Conservation (phyloP, 1,140 invertebrate genomes). For the Hermetia illucens region DNA sequence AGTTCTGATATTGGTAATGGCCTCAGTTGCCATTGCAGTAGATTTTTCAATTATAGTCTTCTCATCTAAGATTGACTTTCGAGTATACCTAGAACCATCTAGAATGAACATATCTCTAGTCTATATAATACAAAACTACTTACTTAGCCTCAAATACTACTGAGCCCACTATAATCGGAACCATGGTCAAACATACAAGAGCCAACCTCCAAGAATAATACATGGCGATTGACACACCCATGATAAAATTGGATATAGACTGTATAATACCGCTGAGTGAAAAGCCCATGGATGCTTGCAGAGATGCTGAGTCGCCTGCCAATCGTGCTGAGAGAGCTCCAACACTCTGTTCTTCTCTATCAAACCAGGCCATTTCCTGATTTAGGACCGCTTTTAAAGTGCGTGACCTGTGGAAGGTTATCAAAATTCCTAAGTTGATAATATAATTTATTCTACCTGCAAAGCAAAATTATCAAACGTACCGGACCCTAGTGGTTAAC, state of each 20-base stretch:
- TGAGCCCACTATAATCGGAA: constrained; percentile 60
- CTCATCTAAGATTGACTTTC: constrained; percentile 46
- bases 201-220: constrained; percentile 71
- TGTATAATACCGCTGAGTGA: constrained; percentile 71
- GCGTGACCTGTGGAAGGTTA: constrained; percentile 35
- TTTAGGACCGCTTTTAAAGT: constrained; percentile 47
- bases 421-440: no score
- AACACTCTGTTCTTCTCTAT: constrained; percentile 58
- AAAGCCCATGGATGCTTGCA: constrained; percentile 73
- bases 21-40: constrained; percentile 58
- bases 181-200: constrained; percentile 55
- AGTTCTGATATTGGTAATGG: constrained; percentile 60
- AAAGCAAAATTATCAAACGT: constrained; percentile 12
- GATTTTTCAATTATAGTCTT: constrained; percentile 48
- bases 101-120: no score
- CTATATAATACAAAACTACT: constrained; percentile 4
- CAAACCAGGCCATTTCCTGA: constrained; percentile 74
- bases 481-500: constrained; percentile 56
- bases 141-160: constrained; percentile 56
- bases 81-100: constrained; percentile 31
- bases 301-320: constrained; percentile 60
- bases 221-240: constrained; percentile 57
- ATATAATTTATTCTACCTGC: background rate
- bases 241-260: constrained; percentile 53
- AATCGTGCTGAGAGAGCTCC: constrained; percentile 64